Percentiles rank a stretch among this genome's conserved stretches.
phyloP scores from a whole-genome alignment of 92 coral and sea anemone species.

The Parazoanthus swiftii region DNA sequence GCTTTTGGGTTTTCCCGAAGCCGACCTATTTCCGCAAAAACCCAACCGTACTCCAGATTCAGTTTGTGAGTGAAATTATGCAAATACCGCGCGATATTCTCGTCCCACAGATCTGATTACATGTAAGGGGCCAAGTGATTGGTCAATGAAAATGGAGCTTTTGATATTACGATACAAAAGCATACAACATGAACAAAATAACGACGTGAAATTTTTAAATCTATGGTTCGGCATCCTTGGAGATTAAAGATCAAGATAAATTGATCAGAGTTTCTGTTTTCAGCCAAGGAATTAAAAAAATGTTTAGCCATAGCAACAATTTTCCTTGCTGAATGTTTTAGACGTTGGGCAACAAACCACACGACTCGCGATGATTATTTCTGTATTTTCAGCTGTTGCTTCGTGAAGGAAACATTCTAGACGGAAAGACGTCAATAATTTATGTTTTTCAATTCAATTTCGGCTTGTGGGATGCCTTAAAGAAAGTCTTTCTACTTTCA shows the following conservation, averaged over 20 bases:
- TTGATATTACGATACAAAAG: conserved; percentile 33
- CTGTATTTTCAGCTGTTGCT: conserved; percentile 33
- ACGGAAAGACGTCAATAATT: conserved; percentile 29
- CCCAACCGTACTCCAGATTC: conserved; percentile 6
- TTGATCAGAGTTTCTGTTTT: neutral
- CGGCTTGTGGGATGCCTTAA: neutral
- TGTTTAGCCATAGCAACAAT: neutral
- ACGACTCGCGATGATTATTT: neutral
- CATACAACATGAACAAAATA: conserved; percentile 28
- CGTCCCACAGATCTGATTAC: conserved; percentile 27
- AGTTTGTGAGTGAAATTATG: conserved; percentile 16
- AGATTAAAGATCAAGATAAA: conserved; percentile 39
- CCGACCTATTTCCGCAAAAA: conserved; percentile 4
- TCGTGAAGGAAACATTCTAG: neutral
- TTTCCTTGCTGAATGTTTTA: neutral
- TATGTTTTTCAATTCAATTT: conserved; percentile 22
- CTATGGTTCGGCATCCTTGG: neutral
- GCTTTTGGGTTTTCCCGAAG: neutral
- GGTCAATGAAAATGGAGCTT: conserved; percentile 9
- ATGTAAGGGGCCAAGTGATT: conserved; percentile 6
- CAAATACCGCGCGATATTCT: conserved; percentile 36
- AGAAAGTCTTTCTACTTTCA: conserved; percentile 5
- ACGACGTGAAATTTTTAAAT: conserved; percentile 15
- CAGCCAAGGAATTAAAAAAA: neutral
- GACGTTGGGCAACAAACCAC: neutral